Conservation (phyloP, 2,797 vertebrate species). For the Megaceryle alcyon region DNA sequence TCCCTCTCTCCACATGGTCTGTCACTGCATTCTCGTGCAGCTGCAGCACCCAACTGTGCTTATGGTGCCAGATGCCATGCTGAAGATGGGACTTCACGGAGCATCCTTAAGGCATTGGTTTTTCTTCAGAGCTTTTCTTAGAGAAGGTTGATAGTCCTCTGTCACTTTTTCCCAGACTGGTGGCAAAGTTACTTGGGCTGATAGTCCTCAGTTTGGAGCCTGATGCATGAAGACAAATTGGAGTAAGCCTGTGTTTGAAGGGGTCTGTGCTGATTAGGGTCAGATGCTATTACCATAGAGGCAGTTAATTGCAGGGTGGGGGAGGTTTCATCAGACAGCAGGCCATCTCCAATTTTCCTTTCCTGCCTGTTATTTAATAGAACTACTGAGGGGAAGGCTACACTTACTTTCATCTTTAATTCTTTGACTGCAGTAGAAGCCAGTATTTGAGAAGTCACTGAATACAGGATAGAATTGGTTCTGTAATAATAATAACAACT, state of each 20-base stretch:
- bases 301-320: neutral
- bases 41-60: neutral
- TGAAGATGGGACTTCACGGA: neutral
- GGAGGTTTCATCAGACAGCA: neutral
- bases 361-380: neutral
- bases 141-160: neutral
- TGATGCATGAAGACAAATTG: neutral
- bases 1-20: fast-evolving
- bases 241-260: neutral
- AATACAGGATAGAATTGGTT: conserved; percentile 19
- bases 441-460: neutral
- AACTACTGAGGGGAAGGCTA: neutral
- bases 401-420: conserved; percentile 40
- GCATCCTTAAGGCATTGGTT: neutral
- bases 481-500: conserved; percentile 37
- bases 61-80: neutral
- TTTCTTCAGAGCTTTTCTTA: neutral
- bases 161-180: neutral
- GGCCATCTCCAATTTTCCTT: neutral
- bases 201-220: neutral
- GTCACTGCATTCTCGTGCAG: fast-evolving
- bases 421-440: conserved; percentile 8
- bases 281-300: neutral
- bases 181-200: neutral
- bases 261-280: neutral